Base-by-base conservation (phyloP, 2,113 vertebrate genomes). In the Nansenia antarctica region DNA sequence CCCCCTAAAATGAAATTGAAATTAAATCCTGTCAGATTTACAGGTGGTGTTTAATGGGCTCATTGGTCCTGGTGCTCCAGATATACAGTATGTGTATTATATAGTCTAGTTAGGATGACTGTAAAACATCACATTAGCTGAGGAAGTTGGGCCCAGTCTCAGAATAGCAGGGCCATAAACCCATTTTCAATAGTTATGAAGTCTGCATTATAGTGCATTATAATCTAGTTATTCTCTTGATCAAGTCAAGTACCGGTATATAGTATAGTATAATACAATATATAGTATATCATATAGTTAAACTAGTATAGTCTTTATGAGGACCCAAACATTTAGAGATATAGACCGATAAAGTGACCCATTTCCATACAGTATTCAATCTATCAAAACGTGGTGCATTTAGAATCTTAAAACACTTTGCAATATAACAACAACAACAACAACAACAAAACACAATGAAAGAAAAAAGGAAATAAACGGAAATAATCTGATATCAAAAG, bases 11-110 rank as follows among this genome's bases (percentile, higher is more conserved):
- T 83, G 77, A 82, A 87, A 85, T 79, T 85, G 72, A 85, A 86
- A 87, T 90, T 57, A 88, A 88, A 87, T 47, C 83, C 67, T 69
- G 42, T 78, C 58, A 83, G 85, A 87, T 89, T 90, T 87, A 91
- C 87, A 79, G 78, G 71, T 73, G 69, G 76, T 69, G 61, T 39
- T 15, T 88, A 80, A 86, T 73, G 77, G 81, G 79, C 77, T 35
- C 69, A 55, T 65, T 27, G 73, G 77, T 85, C 72, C 73, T 9
- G n/a, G 70, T 18, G 20, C 72, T 65, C 77, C 68, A 22, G 34
- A 52, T 24, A 54, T 14, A 84, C 74, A 65, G 79, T 22, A 55
- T 27, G 5, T 11, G 11, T 85, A 66, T 78, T 20, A 61, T 11
- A 69, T 54, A 76, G 68, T 77, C 73, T 82, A 82, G 67, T 81